Evolutionary conservation across 2,113 vertebrate genomes (phyloP).

Genomic region (Vulpes ferrilata): DNA sequence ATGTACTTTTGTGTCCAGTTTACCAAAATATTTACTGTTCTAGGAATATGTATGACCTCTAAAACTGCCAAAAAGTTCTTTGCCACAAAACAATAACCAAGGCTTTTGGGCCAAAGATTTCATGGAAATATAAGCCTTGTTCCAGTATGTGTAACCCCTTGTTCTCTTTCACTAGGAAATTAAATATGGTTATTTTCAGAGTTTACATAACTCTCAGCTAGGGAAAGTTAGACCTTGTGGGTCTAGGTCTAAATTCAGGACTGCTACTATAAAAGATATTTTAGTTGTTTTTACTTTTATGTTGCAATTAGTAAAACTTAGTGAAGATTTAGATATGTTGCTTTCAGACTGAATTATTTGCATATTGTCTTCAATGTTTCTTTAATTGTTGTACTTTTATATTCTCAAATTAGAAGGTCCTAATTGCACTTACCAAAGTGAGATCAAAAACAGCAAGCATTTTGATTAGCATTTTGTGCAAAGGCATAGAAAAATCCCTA

Average conservation of each 20-base stretch:
- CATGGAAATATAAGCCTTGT: neutral
- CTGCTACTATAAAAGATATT: neutral
- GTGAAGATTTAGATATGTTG: neutral
- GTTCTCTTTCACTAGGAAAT: neutral
- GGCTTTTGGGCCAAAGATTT: neutral
- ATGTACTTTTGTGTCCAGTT: neutral
- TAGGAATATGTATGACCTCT: neutral
- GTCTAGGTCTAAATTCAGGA: neutral
- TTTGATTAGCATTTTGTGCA: slow-evolving; percentile 55
- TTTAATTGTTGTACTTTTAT: slow-evolving; percentile 25
- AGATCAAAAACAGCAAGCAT: slow-evolving; percentile 38
- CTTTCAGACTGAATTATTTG: slow-evolving; percentile 6
- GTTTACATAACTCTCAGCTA: neutral
- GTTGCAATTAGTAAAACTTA: neutral
- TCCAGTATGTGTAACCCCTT: neutral
- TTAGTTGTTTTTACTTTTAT: neutral
- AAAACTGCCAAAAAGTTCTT: neutral
- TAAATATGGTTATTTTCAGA: neutral
- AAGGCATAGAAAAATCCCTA: slow-evolving; percentile 17
- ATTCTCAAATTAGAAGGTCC: slow-evolving; percentile 61
- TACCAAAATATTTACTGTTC: neutral
- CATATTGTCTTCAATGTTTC: slow-evolving; percentile 23
- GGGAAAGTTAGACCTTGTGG: neutral
- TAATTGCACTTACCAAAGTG: slow-evolving; percentile 40
- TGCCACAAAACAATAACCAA: slow-evolving; percentile 5